phyloP scores from a whole-genome alignment of 2,888 invertebrate genomes.

The Mythimna ferrago region DNA sequence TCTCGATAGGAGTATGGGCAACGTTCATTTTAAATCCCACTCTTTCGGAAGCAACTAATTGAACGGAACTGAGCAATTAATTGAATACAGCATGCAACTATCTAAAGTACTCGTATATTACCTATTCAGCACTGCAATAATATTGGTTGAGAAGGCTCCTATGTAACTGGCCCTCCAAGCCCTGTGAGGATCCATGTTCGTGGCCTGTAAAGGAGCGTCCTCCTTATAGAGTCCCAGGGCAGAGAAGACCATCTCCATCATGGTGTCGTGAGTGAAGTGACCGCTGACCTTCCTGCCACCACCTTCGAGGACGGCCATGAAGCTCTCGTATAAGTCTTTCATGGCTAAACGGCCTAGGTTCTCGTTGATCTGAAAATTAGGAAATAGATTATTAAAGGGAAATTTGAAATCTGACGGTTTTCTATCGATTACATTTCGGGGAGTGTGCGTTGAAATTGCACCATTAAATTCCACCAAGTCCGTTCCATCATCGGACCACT shows the following conservation, averaged over 20 bases:
- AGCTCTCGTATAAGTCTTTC: slow-evolving; percentile 92
- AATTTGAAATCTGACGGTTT: too few species aligned
- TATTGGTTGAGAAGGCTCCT: slow-evolving; percentile 93
- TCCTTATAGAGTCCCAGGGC: slow-evolving; percentile 93
- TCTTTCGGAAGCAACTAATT: too few species aligned
- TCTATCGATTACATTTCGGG: too few species aligned
- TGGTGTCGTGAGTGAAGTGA: slow-evolving; percentile 93
- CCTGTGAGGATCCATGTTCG: slow-evolving; percentile 89
- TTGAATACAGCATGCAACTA: not conserved
- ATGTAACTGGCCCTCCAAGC: slow-evolving; percentile 93
- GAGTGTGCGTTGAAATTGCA: too few species aligned
- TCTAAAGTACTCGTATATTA: slow-evolving; percentile 70
- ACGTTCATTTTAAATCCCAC: too few species aligned
- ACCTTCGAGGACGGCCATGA: slow-evolving; percentile 76
- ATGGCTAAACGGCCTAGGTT: slow-evolving; percentile 92
- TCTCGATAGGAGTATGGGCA: too few species aligned
- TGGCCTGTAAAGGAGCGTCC: slow-evolving; percentile 87
- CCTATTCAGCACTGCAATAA: slow-evolving; percentile 94
- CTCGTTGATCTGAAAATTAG: slow-evolving; percentile 88
- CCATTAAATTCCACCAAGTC: too few species aligned
- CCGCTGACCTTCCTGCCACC: slow-evolving; percentile 89
- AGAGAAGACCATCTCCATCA: slow-evolving; percentile 91
- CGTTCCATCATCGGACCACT: too few species aligned
- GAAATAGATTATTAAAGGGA: not conserved
- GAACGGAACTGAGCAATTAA: too few species aligned